Base-by-base conservation (phyloP, 2,888 invertebrate species). In the Aporophyla lueneburgensis region DNA sequence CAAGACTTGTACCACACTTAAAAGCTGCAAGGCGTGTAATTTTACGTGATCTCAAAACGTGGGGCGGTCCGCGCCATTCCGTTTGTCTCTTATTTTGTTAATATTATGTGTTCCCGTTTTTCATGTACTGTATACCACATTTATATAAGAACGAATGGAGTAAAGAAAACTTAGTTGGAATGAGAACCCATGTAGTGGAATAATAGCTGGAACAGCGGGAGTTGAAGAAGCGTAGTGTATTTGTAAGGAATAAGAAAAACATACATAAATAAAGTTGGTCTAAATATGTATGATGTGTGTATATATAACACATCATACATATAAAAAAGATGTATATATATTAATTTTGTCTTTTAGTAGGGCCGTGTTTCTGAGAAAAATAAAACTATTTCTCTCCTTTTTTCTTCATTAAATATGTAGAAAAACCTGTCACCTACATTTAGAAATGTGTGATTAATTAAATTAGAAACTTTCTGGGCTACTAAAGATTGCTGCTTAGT, bases 11-110 rank as follows among this genome's bases (percentile, higher is more conserved):
- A 79, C 89, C 89, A 80, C 63, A 70, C 72, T 74, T 80, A 75
- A 87, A 90, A 88, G 90, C 92, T 91, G 87, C 90, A 86, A 87
- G 88, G 91, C 92, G 90, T 92, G 91, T 93, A 94, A 94, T 94
- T 93, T 92, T 93, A 93, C 92, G 91, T 93, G 93, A 93, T 94
- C 92, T 92, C 87, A 85, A 91, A 92, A 88, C 88, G 90, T 89
- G 89, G 88, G 87, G 89, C 89, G 89, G 88, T 86, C 83, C 86
- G 85, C 85, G 76, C 78, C 85, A 86, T 84, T 87, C 83, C 86
- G 88, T 87, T 89, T 89, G 90, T 89, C 88, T 88, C 90, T 89
- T 89, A 89, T 91, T 89, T 92, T 90, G 90, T 90, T 93, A 92
- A 92, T 77, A 83, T 83, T 85, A 83, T 85, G 83, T 81, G 82